Base-by-base conservation (phyloP, 2,888 invertebrate genomes). In the Oscheius myriophilus region DNA sequence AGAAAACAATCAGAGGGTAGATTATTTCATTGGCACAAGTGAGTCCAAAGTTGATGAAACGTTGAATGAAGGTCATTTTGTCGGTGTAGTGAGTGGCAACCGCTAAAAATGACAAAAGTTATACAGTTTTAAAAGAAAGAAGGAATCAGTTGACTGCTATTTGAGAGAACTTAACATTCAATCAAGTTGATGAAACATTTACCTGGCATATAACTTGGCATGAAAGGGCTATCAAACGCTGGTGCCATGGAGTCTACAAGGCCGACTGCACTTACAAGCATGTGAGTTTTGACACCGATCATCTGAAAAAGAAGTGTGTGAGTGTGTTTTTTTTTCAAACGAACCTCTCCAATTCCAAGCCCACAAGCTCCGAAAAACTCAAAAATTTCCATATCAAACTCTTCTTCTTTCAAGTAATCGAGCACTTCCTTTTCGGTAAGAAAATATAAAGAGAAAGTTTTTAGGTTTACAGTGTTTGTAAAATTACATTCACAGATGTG, bases 141-240 rank as follows among this genome's bases (percentile, higher is more conserved):
- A n/a, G n/a, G n/a, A n/a, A n/a, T n/a, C n/a, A n/a, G n/a, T n/a
- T n/a, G n/a, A n/a, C n/a, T n/a, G n/a, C n/a, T n/a, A n/a, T n/a
- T n/a, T n/a, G n/a, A n/a, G n/a, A n/a, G n/a, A n/a, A n/a, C n/a
- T n/a, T n/a, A n/a, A n/a, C n/a, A n/a, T n/a, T n/a, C n/a, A n/a
- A 33, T 33, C 3, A 33, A 33, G 9, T 6, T 33, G 9, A 33
- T 9, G 3, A 39, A 57, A 49, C 2, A 2, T 2, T 46, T 11
- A 49, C 62, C 62, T 54, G 64, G 64, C 11, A 64, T 43, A n/a
- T 64, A 53, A 23, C 64, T 64, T 11, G 42, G 46, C 12, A 16
- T 54, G 54, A 54, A 9, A 14, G 64, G 64, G 42, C 54, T 23
- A 21, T 64, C 54, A 54, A 64, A 64, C 11, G 26, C 33, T n/a